Evolutionary conservation across 2,113 vertebrate genomes (phyloP).

Genomic region (Sorex araneus): DNA sequence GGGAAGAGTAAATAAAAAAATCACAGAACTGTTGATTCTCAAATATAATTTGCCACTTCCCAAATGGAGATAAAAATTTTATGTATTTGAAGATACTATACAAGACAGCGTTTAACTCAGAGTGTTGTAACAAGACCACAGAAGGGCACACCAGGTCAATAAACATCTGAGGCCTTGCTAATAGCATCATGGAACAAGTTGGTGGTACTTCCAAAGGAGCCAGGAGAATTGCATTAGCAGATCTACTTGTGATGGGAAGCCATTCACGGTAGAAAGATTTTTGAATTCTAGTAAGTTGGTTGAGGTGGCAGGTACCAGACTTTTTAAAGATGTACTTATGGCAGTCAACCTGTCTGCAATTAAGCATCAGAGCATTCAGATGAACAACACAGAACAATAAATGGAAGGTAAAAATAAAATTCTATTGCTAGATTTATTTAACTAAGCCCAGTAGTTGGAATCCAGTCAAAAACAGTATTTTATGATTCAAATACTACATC

Average conservation of each 20-base stretch:
- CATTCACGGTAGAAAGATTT: constrained; percentile 28
- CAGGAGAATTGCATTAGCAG: background rate
- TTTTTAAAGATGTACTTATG: constrained; percentile 47
- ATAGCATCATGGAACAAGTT: background rate
- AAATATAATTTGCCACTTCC: constrained; percentile 45
- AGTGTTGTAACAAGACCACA: background rate
- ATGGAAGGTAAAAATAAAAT: constrained; percentile 37
- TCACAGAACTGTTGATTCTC: constrained; percentile 52
- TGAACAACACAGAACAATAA: background rate
- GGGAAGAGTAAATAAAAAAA: constrained; percentile 59
- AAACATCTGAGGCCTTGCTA: background rate
- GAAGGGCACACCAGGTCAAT: background rate
- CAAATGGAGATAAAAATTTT: constrained; percentile 22
- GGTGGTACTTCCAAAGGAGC: constrained; percentile 28
- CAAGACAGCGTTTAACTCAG: background rate
- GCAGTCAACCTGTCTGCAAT: background rate
- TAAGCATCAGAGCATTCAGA: constrained; percentile 22
- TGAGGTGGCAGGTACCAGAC: constrained; percentile 15
- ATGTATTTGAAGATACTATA: background rate
- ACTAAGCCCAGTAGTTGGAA: constrained; percentile 26
- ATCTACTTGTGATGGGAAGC: background rate
- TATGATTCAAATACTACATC: background rate
- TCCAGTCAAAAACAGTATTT: background rate
- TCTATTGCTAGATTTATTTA: background rate
- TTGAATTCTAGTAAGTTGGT: constrained; percentile 35